A percentile compares a stretch with the other conserved stretches of the same genome.
phyloP scores from a whole-genome alignment of 2,113 vertebrate species.

The Salvelinus sp. region DNA sequence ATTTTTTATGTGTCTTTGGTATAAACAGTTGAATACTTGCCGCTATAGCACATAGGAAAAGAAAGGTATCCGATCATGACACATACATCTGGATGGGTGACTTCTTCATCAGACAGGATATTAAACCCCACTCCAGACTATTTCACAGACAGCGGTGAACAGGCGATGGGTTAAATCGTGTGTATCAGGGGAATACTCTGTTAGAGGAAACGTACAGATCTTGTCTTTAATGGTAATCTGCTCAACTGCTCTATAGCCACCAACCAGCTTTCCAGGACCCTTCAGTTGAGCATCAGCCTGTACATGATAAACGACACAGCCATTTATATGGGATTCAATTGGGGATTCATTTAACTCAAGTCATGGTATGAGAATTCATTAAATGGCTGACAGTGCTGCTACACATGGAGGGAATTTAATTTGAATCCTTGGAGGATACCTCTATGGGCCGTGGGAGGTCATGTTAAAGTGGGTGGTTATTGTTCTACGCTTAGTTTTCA shows the following conservation, averaged over 20 bases:
- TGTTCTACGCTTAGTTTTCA: constrained; percentile 50
- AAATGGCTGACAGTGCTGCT: constrained; percentile 59
- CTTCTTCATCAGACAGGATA: constrained; percentile 84
- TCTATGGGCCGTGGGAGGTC: constrained; percentile 37
- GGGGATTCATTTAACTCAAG: constrained; percentile 75
- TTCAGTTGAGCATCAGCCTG: constrained; percentile 64
- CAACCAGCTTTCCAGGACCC: constrained; percentile 65
- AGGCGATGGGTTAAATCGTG: constrained; percentile 82
- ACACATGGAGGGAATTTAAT: constrained; percentile 72
- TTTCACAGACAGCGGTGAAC: constrained; percentile 79
- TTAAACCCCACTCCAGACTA: constrained; percentile 79
- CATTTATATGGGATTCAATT: constrained; percentile 78
- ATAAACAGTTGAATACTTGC: constrained; percentile 57
- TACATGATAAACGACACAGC: constrained; percentile 65
- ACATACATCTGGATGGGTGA: constrained; percentile 72
- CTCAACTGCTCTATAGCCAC: constrained; percentile 63
- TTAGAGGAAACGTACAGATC: constrained; percentile 47
- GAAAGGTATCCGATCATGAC: constrained; percentile 63
- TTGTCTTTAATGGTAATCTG: constrained; percentile 73
- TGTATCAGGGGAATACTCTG: constrained; percentile 73
- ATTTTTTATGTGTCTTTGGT: constrained; percentile 26
- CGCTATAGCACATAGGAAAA: constrained; percentile 42
- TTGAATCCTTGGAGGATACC: constrained; percentile 63
- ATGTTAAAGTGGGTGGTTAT: constrained; percentile 60
- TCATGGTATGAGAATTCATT: constrained; percentile 76